phyloP scores from a whole-genome alignment of 1,140 invertebrate genomes.

The Globodera rostochiensis region DNA sequence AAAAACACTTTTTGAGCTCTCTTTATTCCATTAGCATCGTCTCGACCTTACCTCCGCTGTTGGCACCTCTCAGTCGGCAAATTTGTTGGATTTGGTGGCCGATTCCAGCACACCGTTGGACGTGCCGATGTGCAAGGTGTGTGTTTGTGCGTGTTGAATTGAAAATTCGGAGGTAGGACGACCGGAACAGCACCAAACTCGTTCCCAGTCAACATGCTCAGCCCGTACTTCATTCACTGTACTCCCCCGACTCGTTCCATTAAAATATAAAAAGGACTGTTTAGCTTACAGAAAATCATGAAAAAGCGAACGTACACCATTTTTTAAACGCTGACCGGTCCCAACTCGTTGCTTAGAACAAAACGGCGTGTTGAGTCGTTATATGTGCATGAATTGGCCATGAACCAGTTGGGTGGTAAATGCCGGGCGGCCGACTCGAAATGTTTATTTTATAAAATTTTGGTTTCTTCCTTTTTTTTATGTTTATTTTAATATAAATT shows the following conservation, averaged over 20 bases:
- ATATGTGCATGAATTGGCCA: too few relatives aligned
- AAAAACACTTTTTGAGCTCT: not conserved
- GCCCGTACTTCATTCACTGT: too few relatives aligned
- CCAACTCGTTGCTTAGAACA: too few relatives aligned
- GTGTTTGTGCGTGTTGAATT: constrained; percentile 13
- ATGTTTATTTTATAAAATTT: too few relatives aligned
- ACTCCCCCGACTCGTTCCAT: not conserved
- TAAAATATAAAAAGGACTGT: constrained; percentile 2
- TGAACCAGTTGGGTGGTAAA: too few relatives aligned
- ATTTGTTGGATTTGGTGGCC: constrained; percentile 59
- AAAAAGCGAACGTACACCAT: too few relatives aligned
- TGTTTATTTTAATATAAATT: constrained; percentile 6
- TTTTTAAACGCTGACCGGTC: too few relatives aligned
- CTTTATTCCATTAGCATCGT: not conserved
- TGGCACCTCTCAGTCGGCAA: constrained; percentile 8
- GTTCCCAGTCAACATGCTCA: too few relatives aligned
- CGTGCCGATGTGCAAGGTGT: constrained; percentile 56
- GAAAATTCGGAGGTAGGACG: not conserved
- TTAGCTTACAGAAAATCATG: not conserved
- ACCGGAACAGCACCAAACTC: too few relatives aligned
- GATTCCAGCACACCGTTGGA: constrained; percentile 55
- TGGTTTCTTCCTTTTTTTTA: constrained; percentile 31
- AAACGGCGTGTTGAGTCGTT: too few relatives aligned
- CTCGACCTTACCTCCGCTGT: not conserved
- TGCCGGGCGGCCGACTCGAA: too few relatives aligned